A percentile compares a stretch with the other conserved stretches of the same genome.
phyloP scores from a whole-genome alignment of 1,140 invertebrate genomes.

The Tetramorium simillimum region DNA sequence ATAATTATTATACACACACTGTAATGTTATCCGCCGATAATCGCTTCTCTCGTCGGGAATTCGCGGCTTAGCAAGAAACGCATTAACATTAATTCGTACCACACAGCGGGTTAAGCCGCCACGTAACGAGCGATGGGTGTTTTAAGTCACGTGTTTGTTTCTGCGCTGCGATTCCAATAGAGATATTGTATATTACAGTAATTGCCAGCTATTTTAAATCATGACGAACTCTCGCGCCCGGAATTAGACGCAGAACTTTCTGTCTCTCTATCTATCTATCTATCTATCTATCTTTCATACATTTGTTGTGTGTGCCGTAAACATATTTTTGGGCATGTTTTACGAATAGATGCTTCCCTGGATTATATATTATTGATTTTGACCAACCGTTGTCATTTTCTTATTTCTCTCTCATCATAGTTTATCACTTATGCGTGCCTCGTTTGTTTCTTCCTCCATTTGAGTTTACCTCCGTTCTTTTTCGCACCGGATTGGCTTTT shows the following conservation, averaged over 20 bases:
- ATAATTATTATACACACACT: constrained; percentile 15
- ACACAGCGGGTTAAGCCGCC: constrained; percentile 40
- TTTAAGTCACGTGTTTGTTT: constrained; percentile 46
- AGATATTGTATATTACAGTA: constrained; percentile 34
- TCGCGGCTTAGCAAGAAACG: constrained; percentile 45
- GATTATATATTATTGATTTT: constrained; percentile 58
- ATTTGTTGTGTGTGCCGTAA: constrained; percentile 81
- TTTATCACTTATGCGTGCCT: constrained; percentile 43
- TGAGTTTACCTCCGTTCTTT: constrained; percentile 17
- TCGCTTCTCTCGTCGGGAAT: constrained; percentile 45
- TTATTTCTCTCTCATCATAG: constrained; percentile 64
- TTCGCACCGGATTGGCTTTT: constrained; percentile 82
- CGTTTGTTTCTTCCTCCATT: constrained; percentile 26
- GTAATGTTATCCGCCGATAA: constrained; percentile 22
- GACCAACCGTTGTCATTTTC: constrained; percentile 75
- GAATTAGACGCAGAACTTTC: constrained; percentile 54
- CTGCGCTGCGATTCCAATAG: constrained; percentile 40
- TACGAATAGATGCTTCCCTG: constrained; percentile 84
- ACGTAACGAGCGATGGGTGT: constrained; percentile 37
- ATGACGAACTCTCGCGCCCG: constrained; percentile 21
- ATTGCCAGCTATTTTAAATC: constrained; percentile 26
- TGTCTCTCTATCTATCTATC: constrained; percentile 30
- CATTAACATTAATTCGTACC: constrained; percentile 45
- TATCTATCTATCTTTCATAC: constrained; percentile 55
- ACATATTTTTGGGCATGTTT: constrained; percentile 84